Evolutionary conservation across 2,888 invertebrate genomes (phyloP), one percentile per base, ranked within the genome.

Genomic region (Brachypterus glaber): DNA sequence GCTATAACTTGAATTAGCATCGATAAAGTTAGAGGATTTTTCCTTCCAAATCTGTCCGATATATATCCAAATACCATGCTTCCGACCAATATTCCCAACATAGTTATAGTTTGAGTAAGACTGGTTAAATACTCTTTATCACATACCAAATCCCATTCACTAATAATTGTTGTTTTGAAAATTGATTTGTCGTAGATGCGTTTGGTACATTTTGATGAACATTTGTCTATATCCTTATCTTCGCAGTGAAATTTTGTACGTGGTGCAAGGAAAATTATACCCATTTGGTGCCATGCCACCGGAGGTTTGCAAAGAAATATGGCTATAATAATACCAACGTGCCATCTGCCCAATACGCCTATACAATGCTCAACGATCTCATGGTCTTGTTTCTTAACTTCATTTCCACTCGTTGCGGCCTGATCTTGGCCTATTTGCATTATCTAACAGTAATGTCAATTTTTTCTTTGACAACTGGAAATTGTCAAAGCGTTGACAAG

Each of bases 211-310:
- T 74, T 71, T 1, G 53, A 49, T 2, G 66, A 58, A 52, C 81
- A 81, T 41, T 64, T 71, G 31, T 72, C 72, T 36, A 68, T 73
- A 11, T 56, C 43, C 33, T 60, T 63, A 36, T 62, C 51, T 2
- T 41, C 44, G 50, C 66, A 57, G 13, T 68, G 70, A 51, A 71
- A 76, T 12, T 71, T 64, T 36, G 73, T 72, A 0, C 77, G 76
- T 0, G 85, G 82, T 4, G 83, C 81, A 44, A 84, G 70, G 55
- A 86, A 85, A 40, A 85, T 79, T 44, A 84, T 82, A 44, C 77
- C 81, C 59, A 85, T 70, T 53, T 84, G 83, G 57, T 84, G 83
- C 83, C 84, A 86, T 0, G 83, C 84, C 1, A 82, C 79, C 1
- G 84, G 83, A 54, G 85, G 81, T 62, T 85, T 85, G 36, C 79